Evolutionary conservation across 2,113 vertebrate species (phyloP).

Genomic region (Glaucidium brasilianum): DNA sequence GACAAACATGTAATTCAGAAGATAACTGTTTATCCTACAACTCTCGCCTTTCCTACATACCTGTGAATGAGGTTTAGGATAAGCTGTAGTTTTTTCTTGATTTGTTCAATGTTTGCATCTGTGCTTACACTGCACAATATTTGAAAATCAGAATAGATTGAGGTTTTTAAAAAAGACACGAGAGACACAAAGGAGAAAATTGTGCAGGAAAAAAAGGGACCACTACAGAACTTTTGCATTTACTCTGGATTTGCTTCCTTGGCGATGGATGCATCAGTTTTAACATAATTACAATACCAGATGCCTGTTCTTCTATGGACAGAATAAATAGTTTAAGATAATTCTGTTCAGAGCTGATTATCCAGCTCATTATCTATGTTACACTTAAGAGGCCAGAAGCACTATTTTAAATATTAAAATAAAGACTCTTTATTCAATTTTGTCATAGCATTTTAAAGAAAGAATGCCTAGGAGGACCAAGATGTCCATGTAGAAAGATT

Average conservation of each 20-base stretch:
- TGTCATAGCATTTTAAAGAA: background rate
- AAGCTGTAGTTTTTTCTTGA: background rate
- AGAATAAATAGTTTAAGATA: background rate
- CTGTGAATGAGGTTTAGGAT: background rate
- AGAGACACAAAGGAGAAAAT: background rate
- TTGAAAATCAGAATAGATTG: background rate
- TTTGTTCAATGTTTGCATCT: background rate
- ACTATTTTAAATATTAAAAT: background rate
- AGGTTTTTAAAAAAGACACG: background rate
- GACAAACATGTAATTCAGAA: background rate
- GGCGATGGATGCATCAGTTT: background rate
- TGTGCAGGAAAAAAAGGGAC: background rate
- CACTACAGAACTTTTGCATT: background rate
- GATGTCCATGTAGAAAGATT: background rate
- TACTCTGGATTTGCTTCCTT: background rate
- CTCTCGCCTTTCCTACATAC: background rate
- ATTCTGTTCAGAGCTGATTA: background rate
- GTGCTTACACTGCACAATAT: background rate
- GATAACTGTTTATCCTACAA: background rate
- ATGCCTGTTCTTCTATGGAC: background rate
- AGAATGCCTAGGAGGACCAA: background rate
- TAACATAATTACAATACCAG: background rate
- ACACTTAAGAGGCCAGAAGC: background rate
- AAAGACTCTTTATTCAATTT: background rate
- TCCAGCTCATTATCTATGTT: background rate